These are phyloP conservation scores for Lacerta viridis DNA, from an alignment of 2,797 vertebrate species.

Conservation along the genomic window DNA sequence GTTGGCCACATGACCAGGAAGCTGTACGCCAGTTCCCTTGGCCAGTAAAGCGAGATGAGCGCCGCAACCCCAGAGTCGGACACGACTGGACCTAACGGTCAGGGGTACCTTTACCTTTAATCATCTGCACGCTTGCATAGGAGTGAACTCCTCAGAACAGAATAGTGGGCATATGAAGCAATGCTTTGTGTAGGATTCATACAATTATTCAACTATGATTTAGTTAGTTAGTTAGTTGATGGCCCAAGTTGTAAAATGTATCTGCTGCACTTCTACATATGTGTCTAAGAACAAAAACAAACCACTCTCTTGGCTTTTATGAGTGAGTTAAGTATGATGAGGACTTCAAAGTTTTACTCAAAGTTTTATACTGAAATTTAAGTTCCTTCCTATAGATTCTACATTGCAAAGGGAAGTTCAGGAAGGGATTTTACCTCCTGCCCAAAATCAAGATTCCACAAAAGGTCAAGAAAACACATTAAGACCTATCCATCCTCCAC, in stretches of 20 bases:
- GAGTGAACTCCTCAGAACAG: neutral
- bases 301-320: slow-evolving; percentile 3
- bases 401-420: slow-evolving; percentile 69
- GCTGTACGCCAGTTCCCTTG: no score
- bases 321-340: neutral
- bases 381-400: slow-evolving; percentile 63
- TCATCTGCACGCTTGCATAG: neutral
- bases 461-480: slow-evolving; percentile 69
- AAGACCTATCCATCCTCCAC: slow-evolving; percentile 75
- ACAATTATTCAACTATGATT: neutral
- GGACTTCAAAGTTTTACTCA: slow-evolving; percentile 7
- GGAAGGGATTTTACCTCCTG: slow-evolving; percentile 60
- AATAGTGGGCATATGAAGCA: neutral
- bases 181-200: neutral
- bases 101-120: no score
- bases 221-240: neutral
- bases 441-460: slow-evolving; percentile 62
- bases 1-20: no score
- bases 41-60: no score
- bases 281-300: neutral
- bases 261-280: neutral
- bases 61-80: no score
- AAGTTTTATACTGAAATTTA: slow-evolving; percentile 26
- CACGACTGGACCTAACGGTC: no score
- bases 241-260: neutral